Base-by-base conservation (phyloP, 2,888 invertebrate species). In the Stenurella melanura region DNA sequence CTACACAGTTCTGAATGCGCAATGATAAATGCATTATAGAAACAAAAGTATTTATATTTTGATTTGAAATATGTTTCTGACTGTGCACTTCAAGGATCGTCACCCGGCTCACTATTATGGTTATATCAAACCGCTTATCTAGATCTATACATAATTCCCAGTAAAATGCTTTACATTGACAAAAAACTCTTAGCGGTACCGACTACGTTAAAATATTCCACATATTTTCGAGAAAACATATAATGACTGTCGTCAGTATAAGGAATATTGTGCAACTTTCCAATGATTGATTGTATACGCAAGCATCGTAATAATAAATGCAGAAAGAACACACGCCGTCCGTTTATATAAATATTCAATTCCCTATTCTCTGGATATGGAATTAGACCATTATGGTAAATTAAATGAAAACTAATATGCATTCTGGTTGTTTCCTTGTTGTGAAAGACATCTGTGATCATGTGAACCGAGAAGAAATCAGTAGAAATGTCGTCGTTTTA, bases 221-320 rank as follows among this genome's bases (percentile, higher is more conserved):
- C 61, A 30, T 61, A 61, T 61, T 61, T 61, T 61, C n/a, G 9
- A 61, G n/a, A 61, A 64, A 5, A 63, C 12, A 30, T 26, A 30
- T 18, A 15, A 63, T 61, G 56, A 73, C 68, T 73, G 68, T 63
- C 15, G 30, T 73, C 73, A 34, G 42, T 76, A 73, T 76, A 76
- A 56, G 76, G 76, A 58, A 57, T n/a, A 42, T 15, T 63, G 58
- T 58, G 30, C 68, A 72, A 69, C 76, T 73, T 76, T 73, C 76
- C 76, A 73, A 73, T 38, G 57, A 60, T 68, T 42, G n/a, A 68
- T 71, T 61, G 54, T 68, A 54, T 56, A 17, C 17, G 34, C 12
- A 60, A 54, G 50, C 19, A 15, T 2, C 42, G 42, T 56, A 57
- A 60, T 42, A 17, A 26, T 26, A 50, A 67, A 56, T 73, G n/a